Evolutionary conservation across 2,797 vertebrate genomes (phyloP).

Genomic region (Acanthurus lineatus): DNA sequence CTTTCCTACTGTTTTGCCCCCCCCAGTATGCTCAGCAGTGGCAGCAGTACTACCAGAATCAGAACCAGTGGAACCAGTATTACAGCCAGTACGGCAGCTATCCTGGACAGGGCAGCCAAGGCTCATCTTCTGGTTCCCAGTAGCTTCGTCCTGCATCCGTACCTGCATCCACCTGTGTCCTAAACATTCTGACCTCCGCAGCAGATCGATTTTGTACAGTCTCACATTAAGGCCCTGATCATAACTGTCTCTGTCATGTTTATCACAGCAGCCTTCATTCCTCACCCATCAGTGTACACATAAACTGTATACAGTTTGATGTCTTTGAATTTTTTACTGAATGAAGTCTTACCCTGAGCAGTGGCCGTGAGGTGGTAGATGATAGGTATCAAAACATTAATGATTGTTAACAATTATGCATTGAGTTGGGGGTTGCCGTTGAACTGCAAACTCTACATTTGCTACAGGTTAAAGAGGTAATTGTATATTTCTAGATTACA

Average conservation of each 20-base stretch:
- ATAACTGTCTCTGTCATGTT: constrained; percentile 51
- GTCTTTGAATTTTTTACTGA: constrained; percentile 65
- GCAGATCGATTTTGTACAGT: constrained; percentile 71
- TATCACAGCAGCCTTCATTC: constrained; percentile 65
- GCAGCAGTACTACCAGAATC: constrained; percentile 97
- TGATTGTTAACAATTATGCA: constrained; percentile 73
- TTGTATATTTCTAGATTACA: constrained; percentile 68
- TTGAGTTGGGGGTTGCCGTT: constrained; percentile 60
- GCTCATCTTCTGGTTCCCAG: constrained; percentile 82
- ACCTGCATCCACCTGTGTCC: constrained; percentile 59
- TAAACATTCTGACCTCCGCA: constrained; percentile 63
- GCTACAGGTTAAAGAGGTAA: constrained; percentile 61
- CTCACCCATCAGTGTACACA: constrained; percentile 53
- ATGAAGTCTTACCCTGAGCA: constrained; percentile 74
- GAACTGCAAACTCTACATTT: constrained; percentile 45
- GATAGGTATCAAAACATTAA: constrained; percentile 66
- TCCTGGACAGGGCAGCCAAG: constrained; percentile 82
- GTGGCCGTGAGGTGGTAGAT: constrained; percentile 71
- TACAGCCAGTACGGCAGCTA: constrained; percentile 93
- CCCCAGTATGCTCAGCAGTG: constrained; percentile 93
- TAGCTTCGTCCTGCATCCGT: constrained; percentile 59
- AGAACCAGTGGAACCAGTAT: constrained; percentile 95
- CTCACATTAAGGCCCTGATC: constrained; percentile 43
- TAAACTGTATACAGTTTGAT: constrained; percentile 60
- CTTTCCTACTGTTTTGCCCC: background rate